phyloP scores from a whole-genome alignment of 2,113 vertebrate genomes.

The Cariama cristata region DNA sequence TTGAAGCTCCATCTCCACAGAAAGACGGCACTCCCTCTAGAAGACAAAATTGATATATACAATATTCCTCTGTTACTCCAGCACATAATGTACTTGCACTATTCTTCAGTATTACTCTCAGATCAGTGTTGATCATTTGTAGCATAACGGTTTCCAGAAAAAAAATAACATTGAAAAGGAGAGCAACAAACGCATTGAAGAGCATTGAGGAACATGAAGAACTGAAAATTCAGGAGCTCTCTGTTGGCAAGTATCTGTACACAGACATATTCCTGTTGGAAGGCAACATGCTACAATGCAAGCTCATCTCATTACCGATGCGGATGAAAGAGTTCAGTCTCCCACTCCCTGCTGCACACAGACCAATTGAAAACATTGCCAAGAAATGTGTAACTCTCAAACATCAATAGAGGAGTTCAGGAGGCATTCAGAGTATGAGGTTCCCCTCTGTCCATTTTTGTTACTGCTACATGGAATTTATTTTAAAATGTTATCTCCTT shows the following conservation, averaged over 20 bases:
- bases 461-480: conserved; percentile 12
- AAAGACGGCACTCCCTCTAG: background rate
- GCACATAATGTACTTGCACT: background rate
- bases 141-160: background rate
- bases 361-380: background rate
- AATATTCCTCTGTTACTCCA: background rate
- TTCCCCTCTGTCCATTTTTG: background rate
- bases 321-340: conserved; percentile 4
- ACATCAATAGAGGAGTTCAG: background rate
- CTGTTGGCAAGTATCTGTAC: background rate
- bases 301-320: background rate
- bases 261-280: background rate
- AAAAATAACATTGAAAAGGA: background rate
- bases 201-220: background rate
- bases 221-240: background rate
- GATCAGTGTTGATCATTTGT: background rate
- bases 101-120: background rate
- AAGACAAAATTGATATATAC: background rate
- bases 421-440: background rate
- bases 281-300: background rate
- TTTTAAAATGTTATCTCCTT: conserved; percentile 45
- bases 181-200: background rate
- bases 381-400: background rate
- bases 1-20: background rate
- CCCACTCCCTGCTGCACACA: background rate